A percentile compares a stretch with the other conserved stretches of the same genome.
Evolutionary conservation across 2,888 invertebrate genomes (phyloP).

Genomic region (Athrips mouffetella): DNA sequence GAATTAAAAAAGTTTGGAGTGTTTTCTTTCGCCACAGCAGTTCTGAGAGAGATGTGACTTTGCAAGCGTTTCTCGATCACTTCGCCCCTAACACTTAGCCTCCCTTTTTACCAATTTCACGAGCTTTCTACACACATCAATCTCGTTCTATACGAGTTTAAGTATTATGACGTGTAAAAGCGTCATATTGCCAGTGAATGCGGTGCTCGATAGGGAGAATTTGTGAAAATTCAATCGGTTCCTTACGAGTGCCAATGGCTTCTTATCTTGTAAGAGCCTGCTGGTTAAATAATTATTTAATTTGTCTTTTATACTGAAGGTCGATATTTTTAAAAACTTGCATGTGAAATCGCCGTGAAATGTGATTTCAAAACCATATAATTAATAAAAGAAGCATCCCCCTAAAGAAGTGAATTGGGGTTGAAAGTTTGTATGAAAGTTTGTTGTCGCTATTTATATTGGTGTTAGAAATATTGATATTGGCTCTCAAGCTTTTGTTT

Average conservation of each 20-base stretch:
- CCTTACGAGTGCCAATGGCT: neutral
- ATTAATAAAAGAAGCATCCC: no score
- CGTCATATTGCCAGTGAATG: conserved; percentile 41
- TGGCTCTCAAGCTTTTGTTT: no score
- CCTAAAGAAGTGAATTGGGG: no score
- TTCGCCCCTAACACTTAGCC: conserved; percentile 69
- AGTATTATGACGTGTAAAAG: conserved; percentile 62
- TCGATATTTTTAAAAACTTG: no score
- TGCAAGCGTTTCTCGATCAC: conserved; percentile 67
- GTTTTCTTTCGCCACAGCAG: neutral
- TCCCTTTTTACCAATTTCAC: conserved; percentile 76
- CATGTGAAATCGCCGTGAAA: no score
- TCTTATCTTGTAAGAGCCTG: no score
- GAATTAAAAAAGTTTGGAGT: neutral
- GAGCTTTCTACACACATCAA: conserved; percentile 73
- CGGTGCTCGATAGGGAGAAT: conserved; percentile 37
- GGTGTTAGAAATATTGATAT: no score
- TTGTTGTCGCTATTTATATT: no score
- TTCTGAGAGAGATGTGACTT: conserved; percentile 23
- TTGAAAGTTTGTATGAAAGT: no score
- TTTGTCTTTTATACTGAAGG: no score
- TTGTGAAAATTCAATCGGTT: conserved; percentile 26
- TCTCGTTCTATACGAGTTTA: conserved; percentile 62
- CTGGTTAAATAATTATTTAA: no score
- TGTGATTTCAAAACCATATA: no score